A percentile compares a stretch with the other conserved stretches of the same genome.
These are phyloP conservation scores for Gymnosoma rotundatum DNA, from an alignment of 2,888 invertebrate species.

Conservation along the genomic window DNA sequence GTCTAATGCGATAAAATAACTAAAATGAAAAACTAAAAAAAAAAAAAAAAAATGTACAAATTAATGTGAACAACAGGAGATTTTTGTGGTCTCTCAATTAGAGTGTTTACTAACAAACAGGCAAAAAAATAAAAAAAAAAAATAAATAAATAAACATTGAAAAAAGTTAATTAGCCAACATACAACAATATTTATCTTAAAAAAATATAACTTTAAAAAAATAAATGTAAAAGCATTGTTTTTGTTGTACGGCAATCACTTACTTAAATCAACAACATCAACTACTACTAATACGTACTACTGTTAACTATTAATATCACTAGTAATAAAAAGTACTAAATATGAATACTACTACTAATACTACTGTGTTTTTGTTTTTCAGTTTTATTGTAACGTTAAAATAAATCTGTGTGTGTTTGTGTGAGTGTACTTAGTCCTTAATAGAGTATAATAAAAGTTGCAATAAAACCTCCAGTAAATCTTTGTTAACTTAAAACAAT, in stretches of 20 bases:
- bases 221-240: slow-evolving; percentile 34
- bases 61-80: slow-evolving; percentile 4
- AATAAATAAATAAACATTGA: slow-evolving; percentile 23
- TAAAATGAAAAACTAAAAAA: slow-evolving; percentile 15
- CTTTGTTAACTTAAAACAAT: slow-evolving; percentile 11
- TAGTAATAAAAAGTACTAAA: slow-evolving; percentile 14
- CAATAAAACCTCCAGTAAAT: slow-evolving; percentile 39
- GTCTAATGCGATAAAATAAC: slow-evolving; percentile 31
- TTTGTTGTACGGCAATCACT: slow-evolving; percentile 40
- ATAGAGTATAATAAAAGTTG: slow-evolving; percentile 32
- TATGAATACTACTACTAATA: slow-evolving; percentile 26
- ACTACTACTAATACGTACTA: slow-evolving; percentile 44
- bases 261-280: slow-evolving; percentile 42
- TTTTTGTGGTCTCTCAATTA: slow-evolving; percentile 7
- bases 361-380: slow-evolving; percentile 39
- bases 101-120: slow-evolving; percentile 10
- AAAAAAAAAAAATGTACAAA: neutral
- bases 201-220: neutral
- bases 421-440: slow-evolving; percentile 57
- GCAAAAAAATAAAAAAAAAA: neutral
- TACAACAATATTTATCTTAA: slow-evolving; percentile 5
- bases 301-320: slow-evolving; percentile 11
- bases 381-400: slow-evolving; percentile 35
- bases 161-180: slow-evolving; percentile 16
- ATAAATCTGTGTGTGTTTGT: slow-evolving; percentile 51